Conservation (phyloP, 2,888 invertebrate genomes). For the Phasia obesa region DNA sequence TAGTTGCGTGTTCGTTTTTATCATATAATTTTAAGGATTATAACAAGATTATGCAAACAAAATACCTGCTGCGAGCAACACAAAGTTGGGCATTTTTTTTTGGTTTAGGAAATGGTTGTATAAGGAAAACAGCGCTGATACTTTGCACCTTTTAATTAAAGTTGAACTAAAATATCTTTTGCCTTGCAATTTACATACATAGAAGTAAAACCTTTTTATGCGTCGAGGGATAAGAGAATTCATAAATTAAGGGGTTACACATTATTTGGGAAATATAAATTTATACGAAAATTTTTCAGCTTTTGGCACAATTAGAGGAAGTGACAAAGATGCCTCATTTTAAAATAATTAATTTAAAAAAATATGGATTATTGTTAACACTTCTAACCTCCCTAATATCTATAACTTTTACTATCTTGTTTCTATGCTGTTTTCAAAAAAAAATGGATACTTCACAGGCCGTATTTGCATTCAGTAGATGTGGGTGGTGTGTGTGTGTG, state of each 20-base stretch:
- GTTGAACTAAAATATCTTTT: conserved; percentile 16
- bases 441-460: background rate
- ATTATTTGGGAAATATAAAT: background rate
- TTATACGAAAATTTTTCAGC: background rate
- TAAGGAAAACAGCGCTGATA: conserved; percentile 36
- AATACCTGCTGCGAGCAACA: conserved; percentile 4
- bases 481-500: no score
- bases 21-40: conserved; percentile 11
- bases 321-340: background rate
- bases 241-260: background rate
- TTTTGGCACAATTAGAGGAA: background rate
- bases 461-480: conserved; percentile 8
- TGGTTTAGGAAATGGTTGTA: background rate
- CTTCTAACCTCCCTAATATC: background rate
- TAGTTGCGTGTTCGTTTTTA: conserved; percentile 9
- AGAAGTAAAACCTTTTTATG: conserved; percentile 9
- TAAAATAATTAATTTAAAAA: background rate
- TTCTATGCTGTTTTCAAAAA: background rate
- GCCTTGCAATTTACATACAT: conserved; percentile 20
- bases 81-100: background rate
- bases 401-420: no score
- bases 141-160: conserved; percentile 67
- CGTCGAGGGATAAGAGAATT: background rate
- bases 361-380: background rate
- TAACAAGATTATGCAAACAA: background rate